These are phyloP conservation scores for Coregonus sp. DNA, from an alignment of 2,797 vertebrate genomes.

Conservation along the genomic window DNA sequence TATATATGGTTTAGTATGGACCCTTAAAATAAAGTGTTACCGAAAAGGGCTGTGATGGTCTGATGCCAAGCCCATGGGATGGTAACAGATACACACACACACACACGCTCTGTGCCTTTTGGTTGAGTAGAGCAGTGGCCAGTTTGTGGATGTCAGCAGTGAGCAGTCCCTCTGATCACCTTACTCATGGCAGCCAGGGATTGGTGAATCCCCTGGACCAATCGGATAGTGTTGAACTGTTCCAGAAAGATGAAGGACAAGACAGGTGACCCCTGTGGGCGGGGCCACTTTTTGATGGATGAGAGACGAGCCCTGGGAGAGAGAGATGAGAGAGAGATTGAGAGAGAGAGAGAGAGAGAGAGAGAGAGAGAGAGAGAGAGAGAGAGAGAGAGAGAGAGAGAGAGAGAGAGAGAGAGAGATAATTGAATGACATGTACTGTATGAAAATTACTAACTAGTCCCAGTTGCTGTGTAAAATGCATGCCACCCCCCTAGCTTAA, in stretches of 20 bases:
- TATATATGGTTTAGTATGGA: not conserved
- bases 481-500: not conserved
- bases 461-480: not conserved
- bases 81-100: not conserved
- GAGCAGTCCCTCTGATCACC: conserved; percentile 92
- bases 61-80: not conserved
- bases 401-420: not conserved
- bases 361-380: not conserved
- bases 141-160: conserved; percentile 89
- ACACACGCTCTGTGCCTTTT: conserved; percentile 81
- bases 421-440: not conserved
- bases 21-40: too few relatives aligned
- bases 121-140: conserved; percentile 89
- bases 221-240: conserved; percentile 86
- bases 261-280: conserved; percentile 86
- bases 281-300: conserved; percentile 91
- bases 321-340: conserved; percentile 13
- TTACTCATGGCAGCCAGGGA: conserved; percentile 95
- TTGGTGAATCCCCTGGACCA: conserved; percentile 92
- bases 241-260: conserved; percentile 88
- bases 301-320: conserved; percentile 85
- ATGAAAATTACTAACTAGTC: not conserved
- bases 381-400: not conserved
- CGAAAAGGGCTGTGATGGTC: not conserved
- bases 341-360: not conserved